Conservation (phyloP, 2,888 invertebrate genomes). For the Hemithea aestivaria region DNA sequence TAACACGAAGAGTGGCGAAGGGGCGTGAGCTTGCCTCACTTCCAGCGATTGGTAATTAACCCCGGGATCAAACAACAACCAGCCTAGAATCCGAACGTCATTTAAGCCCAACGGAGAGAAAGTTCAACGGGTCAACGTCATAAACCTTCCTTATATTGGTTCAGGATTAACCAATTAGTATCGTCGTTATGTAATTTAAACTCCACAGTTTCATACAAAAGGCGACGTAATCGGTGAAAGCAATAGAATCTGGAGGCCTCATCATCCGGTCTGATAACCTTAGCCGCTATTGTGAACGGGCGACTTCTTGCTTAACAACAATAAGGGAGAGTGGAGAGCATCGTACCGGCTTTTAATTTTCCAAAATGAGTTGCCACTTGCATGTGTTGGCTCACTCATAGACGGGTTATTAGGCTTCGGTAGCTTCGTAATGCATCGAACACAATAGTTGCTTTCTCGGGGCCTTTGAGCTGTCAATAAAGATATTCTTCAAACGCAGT, state of each 20-base stretch:
- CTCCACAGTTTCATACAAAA: slow-evolving; percentile 50
- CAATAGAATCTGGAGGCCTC: slow-evolving; percentile 63
- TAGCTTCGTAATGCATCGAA: slow-evolving; percentile 59
- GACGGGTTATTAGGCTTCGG: slow-evolving; percentile 61
- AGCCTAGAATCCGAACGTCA: slow-evolving; percentile 29
- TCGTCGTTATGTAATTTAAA: slow-evolving; percentile 46
- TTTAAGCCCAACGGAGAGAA: slow-evolving; percentile 39
- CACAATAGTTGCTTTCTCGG: slow-evolving; percentile 63
- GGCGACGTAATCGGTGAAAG: slow-evolving; percentile 70
- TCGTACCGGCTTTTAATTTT: slow-evolving; percentile 68
- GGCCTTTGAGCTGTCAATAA: slow-evolving; percentile 67
- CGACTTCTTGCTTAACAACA: slow-evolving; percentile 51
- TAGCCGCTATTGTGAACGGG: slow-evolving; percentile 61
- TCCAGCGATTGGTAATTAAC: slow-evolving; percentile 42
- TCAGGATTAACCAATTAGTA: slow-evolving; percentile 44
- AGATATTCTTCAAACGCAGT: slow-evolving; percentile 49
- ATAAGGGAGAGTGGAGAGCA: slow-evolving; percentile 59
- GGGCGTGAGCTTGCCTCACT: slow-evolving; percentile 17
- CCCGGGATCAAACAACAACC: slow-evolving; percentile 37
- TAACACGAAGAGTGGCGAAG: slow-evolving; percentile 13
- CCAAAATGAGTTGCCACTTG: slow-evolving; percentile 68
- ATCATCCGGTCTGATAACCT: slow-evolving; percentile 76
- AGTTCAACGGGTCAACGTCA: slow-evolving; percentile 32
- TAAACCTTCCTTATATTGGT: slow-evolving; percentile 35
- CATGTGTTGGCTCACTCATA: slow-evolving; percentile 35